Conservation (phyloP, 2,797 vertebrate species). For the Crocodylus rhombifer region DNA sequence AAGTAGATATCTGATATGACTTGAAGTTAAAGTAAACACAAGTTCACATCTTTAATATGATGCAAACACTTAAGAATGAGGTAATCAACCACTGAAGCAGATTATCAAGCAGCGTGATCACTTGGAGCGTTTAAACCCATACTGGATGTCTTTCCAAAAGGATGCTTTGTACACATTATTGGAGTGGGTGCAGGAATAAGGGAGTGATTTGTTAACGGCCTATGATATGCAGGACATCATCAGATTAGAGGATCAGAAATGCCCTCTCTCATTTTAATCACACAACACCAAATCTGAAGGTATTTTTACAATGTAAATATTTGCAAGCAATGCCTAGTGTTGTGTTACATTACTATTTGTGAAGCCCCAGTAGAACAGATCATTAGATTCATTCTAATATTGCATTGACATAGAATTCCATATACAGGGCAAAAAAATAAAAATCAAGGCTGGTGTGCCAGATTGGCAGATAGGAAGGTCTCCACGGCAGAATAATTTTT, state of each 20-base stretch:
- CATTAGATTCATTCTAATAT: background rate
- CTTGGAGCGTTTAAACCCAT: background rate
- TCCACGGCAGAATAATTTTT: background rate
- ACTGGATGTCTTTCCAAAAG: background rate
- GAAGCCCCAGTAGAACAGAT: background rate
- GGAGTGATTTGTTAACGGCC: too few species aligned
- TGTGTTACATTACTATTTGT: background rate
- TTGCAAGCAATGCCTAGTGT: background rate
- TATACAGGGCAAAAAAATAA: background rate
- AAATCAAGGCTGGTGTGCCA: background rate
- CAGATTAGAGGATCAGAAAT: background rate
- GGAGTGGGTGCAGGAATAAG: background rate
- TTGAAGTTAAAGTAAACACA: background rate
- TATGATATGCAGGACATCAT: background rate
- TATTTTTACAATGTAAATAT: background rate
- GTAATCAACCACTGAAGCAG: background rate
- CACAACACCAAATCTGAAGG: background rate
- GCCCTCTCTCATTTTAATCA: background rate
- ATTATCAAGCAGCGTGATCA: background rate
- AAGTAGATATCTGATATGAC: background rate
- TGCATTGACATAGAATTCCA: background rate
- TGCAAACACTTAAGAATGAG: background rate
- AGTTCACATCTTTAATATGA: background rate
- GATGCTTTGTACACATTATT: background rate
- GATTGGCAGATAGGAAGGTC: background rate